Base-by-base conservation (phyloP, 2,113 vertebrate genomes). In the Vulpes ferrilata region DNA sequence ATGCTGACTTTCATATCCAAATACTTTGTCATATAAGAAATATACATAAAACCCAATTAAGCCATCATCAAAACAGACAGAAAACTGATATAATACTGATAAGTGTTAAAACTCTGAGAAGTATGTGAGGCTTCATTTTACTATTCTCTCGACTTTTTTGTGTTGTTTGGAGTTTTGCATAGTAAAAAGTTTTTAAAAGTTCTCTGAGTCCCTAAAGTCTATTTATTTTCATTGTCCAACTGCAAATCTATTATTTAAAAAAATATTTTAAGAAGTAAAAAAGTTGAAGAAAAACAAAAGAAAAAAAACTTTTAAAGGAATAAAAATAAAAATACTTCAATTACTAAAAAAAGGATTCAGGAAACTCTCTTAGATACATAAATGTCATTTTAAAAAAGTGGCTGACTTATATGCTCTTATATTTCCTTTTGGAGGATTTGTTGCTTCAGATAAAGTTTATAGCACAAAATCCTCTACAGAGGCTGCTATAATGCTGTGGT, bases 191-290 rank as follows among this genome's bases (percentile, higher is more conserved):
- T 73, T 88, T 82, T 48, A 57, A 91, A 86, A 71, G 5, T 16
- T 73, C 17, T 67, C n/a, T 48, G 11, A 12, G 74, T 13, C 27
- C 22, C 8, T 9, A 38, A 81, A 85, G 16, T 38, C 15, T 2
- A 53, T 57, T 92, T 71, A 7, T 22, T 88, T 76, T 93, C 22
- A 3, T 67, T 62, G 65, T 86, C 9, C n/a, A 73, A 38, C 13
- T 57, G 76, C 88, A 82, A 96, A 96, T 5, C 73, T 94, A 88
- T n/a, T 82, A 57, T 23, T 93, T 79, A 53, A 84, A 96, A 96
- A 76, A 84, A 64, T 53, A 69, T 11, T 87, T 88, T 88, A 15
- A 30, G 64, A 92, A 57, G 4, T 73, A 22, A 65, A 78, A 48
- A 78, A 38, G 2, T 81, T 53, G 7, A 53, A 59, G 32, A 87